A percentile compares a stretch with the other conserved stretches of the same genome.
phyloP scores from a whole-genome alignment of 2,797 vertebrate species.

The Micromesistius poutassou region DNA sequence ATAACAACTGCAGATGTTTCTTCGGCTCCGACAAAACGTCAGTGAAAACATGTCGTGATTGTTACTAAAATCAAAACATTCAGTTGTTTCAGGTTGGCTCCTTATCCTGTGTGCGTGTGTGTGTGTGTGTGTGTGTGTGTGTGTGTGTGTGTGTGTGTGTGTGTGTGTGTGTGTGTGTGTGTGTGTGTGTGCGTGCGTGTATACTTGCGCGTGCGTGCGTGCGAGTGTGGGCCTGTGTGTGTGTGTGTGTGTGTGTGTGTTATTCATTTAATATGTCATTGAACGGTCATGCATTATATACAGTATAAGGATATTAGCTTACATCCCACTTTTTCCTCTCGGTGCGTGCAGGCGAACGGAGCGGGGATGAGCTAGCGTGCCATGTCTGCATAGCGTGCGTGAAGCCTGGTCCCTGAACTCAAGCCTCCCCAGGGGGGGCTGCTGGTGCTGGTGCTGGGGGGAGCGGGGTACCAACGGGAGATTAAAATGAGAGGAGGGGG shows the following conservation, averaged over 20 bases:
- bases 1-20: not conserved
- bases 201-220: too few species aligned
- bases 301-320: constrained; percentile 52
- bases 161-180: not conserved
- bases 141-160: not conserved
- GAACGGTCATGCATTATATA: constrained; percentile 61
- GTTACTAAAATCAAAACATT: not conserved
- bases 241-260: not conserved
- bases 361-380: constrained; percentile 74
- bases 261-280: constrained; percentile 40
- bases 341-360: constrained; percentile 56
- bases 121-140: too few species aligned
- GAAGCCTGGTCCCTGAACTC: constrained; percentile 70
- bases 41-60: not conserved
- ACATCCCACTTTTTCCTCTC: constrained; percentile 35
- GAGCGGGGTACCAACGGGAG: constrained; percentile 53
- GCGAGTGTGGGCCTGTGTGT: too few species aligned
- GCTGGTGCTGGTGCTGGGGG: constrained; percentile 16
- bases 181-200: not conserved
- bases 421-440: constrained; percentile 58
- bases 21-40: not conserved
- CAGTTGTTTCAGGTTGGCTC: not conserved
- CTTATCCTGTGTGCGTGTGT: not conserved
- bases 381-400: constrained; percentile 67
- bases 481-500: constrained; percentile 76